Conservation (phyloP, 2,797 vertebrate species). For the Eidolon dupreanum region DNA sequence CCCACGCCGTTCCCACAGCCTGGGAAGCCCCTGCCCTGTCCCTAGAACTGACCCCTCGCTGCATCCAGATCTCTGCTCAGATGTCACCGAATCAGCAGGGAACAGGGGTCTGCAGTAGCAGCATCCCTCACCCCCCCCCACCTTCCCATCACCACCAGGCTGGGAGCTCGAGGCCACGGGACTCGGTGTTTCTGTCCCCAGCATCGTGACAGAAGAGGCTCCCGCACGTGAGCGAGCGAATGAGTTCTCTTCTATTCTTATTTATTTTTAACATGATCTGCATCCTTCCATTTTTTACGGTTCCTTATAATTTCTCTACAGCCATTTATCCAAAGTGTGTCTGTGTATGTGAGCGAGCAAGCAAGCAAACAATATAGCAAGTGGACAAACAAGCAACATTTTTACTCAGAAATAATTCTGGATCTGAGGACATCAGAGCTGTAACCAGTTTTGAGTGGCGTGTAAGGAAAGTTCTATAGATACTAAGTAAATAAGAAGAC, state of each 20-base stretch:
- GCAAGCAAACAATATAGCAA: neutral
- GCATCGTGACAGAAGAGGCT: no score
- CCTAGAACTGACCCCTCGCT: neutral
- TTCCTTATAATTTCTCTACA: neutral
- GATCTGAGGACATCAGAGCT: neutral
- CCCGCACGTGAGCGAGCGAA: neutral
- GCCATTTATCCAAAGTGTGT: neutral
- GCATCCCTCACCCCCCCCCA: neutral
- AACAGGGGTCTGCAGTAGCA: neutral
- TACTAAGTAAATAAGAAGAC: neutral
- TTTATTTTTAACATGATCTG: no score
- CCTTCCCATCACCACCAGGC: neutral
- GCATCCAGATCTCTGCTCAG: neutral
- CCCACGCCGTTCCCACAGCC: accelerated
- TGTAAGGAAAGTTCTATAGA: neutral
- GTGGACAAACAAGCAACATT: neutral
- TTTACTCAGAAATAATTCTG: neutral
- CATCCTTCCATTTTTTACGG: neutral
- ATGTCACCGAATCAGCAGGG: neutral
- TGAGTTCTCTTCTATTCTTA: neutral
- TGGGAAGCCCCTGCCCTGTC: neutral
- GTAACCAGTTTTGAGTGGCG: neutral
- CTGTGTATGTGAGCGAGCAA: neutral
- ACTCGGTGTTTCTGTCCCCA: neutral
- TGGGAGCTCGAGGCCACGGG: accelerated